These are phyloP conservation scores for Cepaea nemoralis DNA, from an alignment of 1,140 invertebrate species.

Conservation along the genomic window DNA sequence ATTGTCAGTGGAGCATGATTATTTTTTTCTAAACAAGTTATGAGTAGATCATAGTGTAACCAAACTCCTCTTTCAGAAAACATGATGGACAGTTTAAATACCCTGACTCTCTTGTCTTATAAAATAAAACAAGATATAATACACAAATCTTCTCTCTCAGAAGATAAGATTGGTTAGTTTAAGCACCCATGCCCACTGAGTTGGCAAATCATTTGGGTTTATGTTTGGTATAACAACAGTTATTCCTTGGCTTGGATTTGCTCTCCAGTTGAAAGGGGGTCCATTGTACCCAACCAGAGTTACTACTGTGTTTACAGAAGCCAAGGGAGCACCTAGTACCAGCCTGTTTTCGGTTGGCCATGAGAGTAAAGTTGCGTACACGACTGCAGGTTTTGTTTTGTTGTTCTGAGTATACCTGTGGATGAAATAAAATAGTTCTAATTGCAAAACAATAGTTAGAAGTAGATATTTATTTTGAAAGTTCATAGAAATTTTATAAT, in stretches of 20 bases:
- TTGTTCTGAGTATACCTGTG: conserved; percentile 29
- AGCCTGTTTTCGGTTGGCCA: conserved; percentile 11
- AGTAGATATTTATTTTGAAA: too few relatives aligned
- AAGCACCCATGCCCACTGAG: conserved; percentile 29
- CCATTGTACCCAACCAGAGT: conserved; percentile 26
- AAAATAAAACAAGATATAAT: not conserved
- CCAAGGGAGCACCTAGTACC: not conserved
- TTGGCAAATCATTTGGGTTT: conserved; percentile 5
- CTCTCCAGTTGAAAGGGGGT: not conserved
- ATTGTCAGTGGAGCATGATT: too few relatives aligned
- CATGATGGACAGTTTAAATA: too few relatives aligned
- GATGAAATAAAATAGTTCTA: not conserved
- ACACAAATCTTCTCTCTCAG: not conserved
- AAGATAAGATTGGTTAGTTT: conserved; percentile 5
- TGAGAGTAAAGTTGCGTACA: conserved; percentile 15
- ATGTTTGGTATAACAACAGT: conserved; percentile 7
- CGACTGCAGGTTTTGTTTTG: not conserved
- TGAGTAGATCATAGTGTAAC: too few relatives aligned
- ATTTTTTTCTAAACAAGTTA: too few relatives aligned
- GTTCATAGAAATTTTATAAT: too few relatives aligned
- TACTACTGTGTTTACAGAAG: not conserved
- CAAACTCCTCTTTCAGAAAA: not conserved
- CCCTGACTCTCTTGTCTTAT: not conserved
- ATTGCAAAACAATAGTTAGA: too few relatives aligned
- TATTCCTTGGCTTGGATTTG: not conserved